Evolutionary conservation across 1,140 invertebrate genomes (phyloP), one percentile per base, ranked within the genome.

Genomic region (Vollenhovia emeryi): DNA sequence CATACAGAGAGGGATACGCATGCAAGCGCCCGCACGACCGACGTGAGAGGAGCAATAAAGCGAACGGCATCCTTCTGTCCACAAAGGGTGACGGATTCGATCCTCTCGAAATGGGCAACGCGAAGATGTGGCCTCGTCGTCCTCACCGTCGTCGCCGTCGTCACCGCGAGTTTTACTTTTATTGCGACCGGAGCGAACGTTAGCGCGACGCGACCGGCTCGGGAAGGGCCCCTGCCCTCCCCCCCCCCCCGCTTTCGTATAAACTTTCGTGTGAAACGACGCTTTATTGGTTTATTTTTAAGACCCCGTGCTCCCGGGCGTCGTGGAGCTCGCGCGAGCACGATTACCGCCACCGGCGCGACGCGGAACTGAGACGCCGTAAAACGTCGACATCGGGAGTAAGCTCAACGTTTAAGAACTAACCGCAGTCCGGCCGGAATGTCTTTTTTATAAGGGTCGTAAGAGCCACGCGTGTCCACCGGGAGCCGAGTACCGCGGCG

Each of bases 221-320:
- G 11, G 48, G 45, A n/a, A 15, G 48, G 18, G 48, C 50, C 50
- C n/a, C n/a, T n/a, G n/a, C n/a, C n/a, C n/a, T n/a, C n/a, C n/a
- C n/a, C n/a, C n/a, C n/a, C n/a, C n/a, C n/a, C n/a, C 43, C 48
- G 36, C 36, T 82, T 88, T 80, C 87, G 30, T 78, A 87, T 89
- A 89, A 89, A 89, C 87, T 62, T 66, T 66, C 85, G 87, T 89
- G 88, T 87, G 85, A 89, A 89, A 87, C 75, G 87, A 24, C 75
- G 84, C 79, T 91, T 90, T 91, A 89, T 91, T 88, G 43, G 90
- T 91, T 91, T 91, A 91, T 91, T 91, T 91, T 88, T 60, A 85
- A 69, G 64, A 69, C 30, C 59, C 50, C 60, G 27, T 45, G 21
- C n/a, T 30, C 43, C 43, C 48, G 78, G n/a, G n/a, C 78, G 64